Conservation (phyloP, 92 coral and sea anemone species). For the Paragorgia papillata region DNA sequence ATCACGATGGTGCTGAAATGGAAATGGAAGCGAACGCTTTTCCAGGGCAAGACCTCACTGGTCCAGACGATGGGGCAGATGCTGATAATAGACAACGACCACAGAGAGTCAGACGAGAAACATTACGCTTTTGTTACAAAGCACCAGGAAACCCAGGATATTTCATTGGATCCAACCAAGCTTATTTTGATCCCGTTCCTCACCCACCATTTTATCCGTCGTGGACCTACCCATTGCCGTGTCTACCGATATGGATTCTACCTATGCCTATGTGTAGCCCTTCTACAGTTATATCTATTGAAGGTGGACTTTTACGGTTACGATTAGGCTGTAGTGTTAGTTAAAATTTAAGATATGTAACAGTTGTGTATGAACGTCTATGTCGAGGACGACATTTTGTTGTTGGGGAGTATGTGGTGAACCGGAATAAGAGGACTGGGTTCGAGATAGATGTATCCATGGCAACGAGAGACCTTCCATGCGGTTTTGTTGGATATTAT, state of each 20-base stretch:
- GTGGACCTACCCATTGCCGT: neutral
- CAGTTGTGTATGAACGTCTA: too few species aligned
- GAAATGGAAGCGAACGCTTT: too few species aligned
- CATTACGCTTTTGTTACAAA: conserved; percentile 38
- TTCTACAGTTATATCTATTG: neutral
- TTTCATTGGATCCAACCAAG: conserved; percentile 41
- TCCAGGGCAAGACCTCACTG: too few species aligned
- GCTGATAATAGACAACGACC: conserved; percentile 38
- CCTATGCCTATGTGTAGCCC: neutral
- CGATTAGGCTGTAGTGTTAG: too few species aligned
- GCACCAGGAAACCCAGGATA: conserved; percentile 38
- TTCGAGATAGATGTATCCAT: too few species aligned
- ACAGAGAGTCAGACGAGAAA: conserved; percentile 42
- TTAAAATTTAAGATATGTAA: too few species aligned
- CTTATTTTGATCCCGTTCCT: conserved; percentile 3
- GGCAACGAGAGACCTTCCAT: too few species aligned
- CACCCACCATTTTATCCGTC: conserved; percentile 3
- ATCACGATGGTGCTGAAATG: neutral
- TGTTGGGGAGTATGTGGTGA: too few species aligned
- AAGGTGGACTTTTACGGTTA: too few species aligned
- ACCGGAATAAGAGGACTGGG: too few species aligned
- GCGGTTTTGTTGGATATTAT: too few species aligned
- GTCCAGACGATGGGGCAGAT: neutral
- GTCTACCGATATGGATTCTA: neutral
- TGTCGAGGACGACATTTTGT: too few species aligned